Evolutionary conservation across 2,797 vertebrate species (phyloP), one percentile per base, ranked within the genome.

Genomic region (Hippocampus kuda): DNA sequence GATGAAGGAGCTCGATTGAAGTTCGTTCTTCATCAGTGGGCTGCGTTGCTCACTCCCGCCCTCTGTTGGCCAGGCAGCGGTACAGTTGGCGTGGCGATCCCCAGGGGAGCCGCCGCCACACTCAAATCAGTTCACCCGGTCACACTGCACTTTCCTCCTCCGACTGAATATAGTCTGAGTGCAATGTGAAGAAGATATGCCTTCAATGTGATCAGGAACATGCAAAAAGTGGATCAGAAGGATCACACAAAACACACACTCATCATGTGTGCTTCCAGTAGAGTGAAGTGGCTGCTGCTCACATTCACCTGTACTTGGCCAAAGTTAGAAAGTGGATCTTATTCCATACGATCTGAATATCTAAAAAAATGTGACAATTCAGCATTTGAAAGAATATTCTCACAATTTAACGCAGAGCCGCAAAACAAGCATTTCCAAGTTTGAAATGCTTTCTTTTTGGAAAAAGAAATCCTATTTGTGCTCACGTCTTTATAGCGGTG

Each of bases 1-100:
- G 26, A 59, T 59, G 27, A 59, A 59, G 24, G 12, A 59, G n/a
- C 1, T 12, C n/a, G 24, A 13, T 27, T 27, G 26, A 59, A 27
- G 16, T 59, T n/a, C 27, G 13, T 26, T 44, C 41, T 24, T 26
- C 62, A 26, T 44, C 38, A 44, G 12, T 64, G 41, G 42, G 10
- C 46, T 78, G 48, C 30, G 74, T 68, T 77, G 71, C 85, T 85
- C 84, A 78, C 79, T 81, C 41, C 57, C 82, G 11, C 85, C 83
- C 82, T 77, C 86, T 84, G 77, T 86, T 87, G 85, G 85, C 66
- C 75, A 77, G 53, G 80, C 68, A 64, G 72, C 56, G 65, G 72
- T 72, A 79, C 70, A 26, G 63, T 42, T 46, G n/a, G 26, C 16
- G 6, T 42, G 27, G 65, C 48, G 24, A 66, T 72, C 68, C 65